Evolutionary conservation across 1,140 invertebrate species (phyloP), one percentile per base, ranked within the genome.

Genomic region (Cylas formicarius): DNA sequence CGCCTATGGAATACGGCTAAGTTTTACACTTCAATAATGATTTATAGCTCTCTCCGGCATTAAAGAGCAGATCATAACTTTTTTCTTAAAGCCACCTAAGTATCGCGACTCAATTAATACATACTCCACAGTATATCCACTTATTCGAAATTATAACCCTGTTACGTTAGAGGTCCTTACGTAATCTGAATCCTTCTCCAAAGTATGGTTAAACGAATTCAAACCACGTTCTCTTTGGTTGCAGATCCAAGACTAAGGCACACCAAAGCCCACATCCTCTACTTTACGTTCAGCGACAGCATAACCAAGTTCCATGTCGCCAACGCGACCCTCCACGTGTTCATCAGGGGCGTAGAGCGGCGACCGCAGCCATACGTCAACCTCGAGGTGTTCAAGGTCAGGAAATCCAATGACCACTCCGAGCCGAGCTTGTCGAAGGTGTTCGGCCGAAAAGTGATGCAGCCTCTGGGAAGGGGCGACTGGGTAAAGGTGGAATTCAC

Each of bases 401-500:
- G 51, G 38, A 61, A 56, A 38, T 19, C 44, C 1, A 47, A 52
- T 2, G 50, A 59, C 11, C 52, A 55, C 32, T 40, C 52, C 13
- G 58, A 60, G 24, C 40, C 52, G 3, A 52, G 55, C 10, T 29
- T 60, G 5, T 33, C 49, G 3, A 53, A 44, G 42, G 50, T 61
- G 10, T 44, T 46, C 2, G 44, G 48, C 16, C 52, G 44, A 20
- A 58, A 58, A 36, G 44, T 59, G 6, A 34, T 43, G 3, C 62
- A 62, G 19, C 56, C 58, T 50, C 47, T 49, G 16, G 65, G 73
- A 3, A 56, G 62, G 7, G 84, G 83, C 0, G 72, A 73, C 32
- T 88, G 84, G 84, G 60, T 86, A 7, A 76, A 76, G 42, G 68
- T 89, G 8, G 83, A 89, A 52, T 68, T 89, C 0, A 80, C 78